These are phyloP conservation scores for Strix uralensis DNA, from an alignment of 2,113 vertebrate genomes.

Conservation along the genomic window DNA sequence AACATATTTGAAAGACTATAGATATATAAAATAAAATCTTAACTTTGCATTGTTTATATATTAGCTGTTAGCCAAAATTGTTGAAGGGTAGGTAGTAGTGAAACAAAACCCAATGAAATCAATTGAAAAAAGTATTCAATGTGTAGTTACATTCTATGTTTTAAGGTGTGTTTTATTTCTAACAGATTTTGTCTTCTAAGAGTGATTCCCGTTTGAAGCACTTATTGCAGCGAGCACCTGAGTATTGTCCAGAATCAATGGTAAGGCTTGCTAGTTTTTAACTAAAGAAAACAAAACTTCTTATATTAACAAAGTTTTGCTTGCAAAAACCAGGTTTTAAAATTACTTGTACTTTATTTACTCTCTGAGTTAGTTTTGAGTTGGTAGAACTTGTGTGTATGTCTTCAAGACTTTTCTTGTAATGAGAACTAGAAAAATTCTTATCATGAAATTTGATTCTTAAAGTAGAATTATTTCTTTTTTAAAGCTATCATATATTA, in stretches of 20 bases:
- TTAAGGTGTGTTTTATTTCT: conserved; percentile 22
- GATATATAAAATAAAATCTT: background rate
- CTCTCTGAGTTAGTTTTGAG: background rate
- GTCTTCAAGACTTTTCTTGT: background rate
- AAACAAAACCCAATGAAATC: background rate
- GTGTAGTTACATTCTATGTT: background rate
- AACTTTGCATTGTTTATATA: background rate
- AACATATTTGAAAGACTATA: background rate
- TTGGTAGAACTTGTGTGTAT: background rate
- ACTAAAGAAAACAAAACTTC: background rate
- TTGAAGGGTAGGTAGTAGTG: background rate
- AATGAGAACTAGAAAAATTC: background rate
- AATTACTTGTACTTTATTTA: background rate
- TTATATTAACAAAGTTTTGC: background rate
- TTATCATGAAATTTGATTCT: background rate
- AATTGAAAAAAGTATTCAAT: background rate
- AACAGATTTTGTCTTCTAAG: conserved; percentile 92
- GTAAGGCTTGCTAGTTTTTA: conserved; percentile 63
- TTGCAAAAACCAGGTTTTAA: background rate
- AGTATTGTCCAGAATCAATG: conserved; percentile 92
- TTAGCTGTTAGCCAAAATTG: background rate
- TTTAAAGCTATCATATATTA: background rate
- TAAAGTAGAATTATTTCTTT: background rate
- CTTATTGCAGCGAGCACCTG: conserved; percentile 89
- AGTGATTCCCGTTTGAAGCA: conserved; percentile 95